Conservation (phyloP, 2,797 vertebrate genomes). For the Mergus octosetaceus region DNA sequence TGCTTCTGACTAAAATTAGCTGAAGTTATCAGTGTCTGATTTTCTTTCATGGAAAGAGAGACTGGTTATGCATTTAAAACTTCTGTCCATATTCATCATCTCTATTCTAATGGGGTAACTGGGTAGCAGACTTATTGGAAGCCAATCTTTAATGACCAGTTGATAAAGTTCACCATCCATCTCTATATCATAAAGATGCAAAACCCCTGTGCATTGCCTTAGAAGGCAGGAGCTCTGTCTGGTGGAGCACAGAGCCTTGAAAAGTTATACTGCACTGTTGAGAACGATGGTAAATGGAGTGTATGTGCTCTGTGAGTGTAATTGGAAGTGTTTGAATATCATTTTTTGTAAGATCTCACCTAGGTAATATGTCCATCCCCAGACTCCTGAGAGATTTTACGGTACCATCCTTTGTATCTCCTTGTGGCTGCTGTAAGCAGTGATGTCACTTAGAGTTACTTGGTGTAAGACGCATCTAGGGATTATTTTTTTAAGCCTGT, state of each 20-base stretch:
- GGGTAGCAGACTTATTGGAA: not conserved
- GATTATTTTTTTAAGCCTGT: not conserved
- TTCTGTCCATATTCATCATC: not conserved
- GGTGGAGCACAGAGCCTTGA: not conserved
- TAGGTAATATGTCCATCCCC: no score
- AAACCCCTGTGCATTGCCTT: not conserved
- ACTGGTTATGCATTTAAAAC: not conserved
- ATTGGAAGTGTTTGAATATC: not conserved
- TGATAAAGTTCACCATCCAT: not conserved
- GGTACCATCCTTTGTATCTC: not conserved
- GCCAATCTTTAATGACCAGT: not conserved
- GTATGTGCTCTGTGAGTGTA: fast-evolving
- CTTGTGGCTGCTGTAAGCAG: not conserved
- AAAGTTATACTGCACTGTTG: not conserved
- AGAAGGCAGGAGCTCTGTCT: not conserved
- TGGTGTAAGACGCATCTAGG: not conserved
- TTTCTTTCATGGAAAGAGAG: not conserved
- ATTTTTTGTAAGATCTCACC: not conserved
- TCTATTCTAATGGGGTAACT: not conserved
- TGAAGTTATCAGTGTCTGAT: not conserved
- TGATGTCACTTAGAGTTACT: not conserved
- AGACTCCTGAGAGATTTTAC: not conserved
- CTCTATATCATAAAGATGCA: not conserved
- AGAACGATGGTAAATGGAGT: not conserved
- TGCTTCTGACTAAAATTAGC: not conserved